Evolutionary conservation across 2,888 invertebrate species (phyloP).

Genomic region (Euphydryas editha): DNA sequence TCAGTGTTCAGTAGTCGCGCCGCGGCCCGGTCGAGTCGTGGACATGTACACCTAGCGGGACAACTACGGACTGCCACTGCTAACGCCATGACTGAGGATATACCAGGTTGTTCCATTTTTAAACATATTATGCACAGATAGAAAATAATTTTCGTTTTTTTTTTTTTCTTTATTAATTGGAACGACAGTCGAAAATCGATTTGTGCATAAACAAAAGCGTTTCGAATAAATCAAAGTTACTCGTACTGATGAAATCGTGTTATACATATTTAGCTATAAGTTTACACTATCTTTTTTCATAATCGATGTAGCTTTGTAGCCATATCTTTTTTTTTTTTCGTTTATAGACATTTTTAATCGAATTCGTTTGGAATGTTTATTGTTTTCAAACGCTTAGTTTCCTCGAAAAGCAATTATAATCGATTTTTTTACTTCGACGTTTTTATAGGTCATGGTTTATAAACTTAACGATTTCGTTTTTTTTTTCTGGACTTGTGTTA

Average conservation of each 20-base stretch:
- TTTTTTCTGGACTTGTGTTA: not conserved
- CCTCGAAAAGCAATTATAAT: not conserved
- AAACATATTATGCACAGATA: not conserved
- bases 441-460: not conserved
- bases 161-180: not conserved
- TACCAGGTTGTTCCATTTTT: constrained; percentile 66
- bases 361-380: not conserved
- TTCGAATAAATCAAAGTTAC: constrained; percentile 8
- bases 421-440: constrained; percentile 2
- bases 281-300: too few relatives aligned
- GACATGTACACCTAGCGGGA: constrained; percentile 51
- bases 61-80: constrained; percentile 24
- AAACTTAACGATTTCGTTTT: not conserved
- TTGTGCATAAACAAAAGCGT: not conserved
- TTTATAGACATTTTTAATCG: not conserved
- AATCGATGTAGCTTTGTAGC: too few relatives aligned
- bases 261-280: too few relatives aligned
- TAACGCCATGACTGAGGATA: constrained; percentile 70
- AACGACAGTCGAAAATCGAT: not conserved
- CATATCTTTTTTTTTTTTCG: too few relatives aligned
- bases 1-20: constrained; percentile 72
- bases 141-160: not conserved
- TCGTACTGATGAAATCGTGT: too few relatives aligned
- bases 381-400: not conserved
- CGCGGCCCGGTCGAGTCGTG: constrained; percentile 63